These are phyloP conservation scores for Mesaphorura yosii DNA, from an alignment of 1,140 invertebrate genomes.

Conservation along the genomic window DNA sequence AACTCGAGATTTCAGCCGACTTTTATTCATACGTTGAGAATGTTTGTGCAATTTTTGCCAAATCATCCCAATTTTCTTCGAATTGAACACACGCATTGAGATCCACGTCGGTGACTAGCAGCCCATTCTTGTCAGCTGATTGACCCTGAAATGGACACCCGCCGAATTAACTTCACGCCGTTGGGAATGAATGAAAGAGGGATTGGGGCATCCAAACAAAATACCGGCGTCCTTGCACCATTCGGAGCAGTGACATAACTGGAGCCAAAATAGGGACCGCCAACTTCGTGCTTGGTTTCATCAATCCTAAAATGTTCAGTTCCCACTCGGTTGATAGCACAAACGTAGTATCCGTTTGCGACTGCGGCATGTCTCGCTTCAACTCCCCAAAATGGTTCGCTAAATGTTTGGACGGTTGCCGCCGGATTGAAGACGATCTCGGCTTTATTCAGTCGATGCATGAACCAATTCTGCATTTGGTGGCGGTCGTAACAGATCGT, in stretches of 20 bases:
- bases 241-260: constrained; percentile 6
- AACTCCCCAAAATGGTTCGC: constrained; percentile 11
- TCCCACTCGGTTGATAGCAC: constrained; percentile 12
- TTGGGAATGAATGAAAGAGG: neutral
- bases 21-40: too few species aligned
- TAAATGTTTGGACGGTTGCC: constrained; percentile 12
- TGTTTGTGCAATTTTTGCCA: too few species aligned
- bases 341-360: constrained; percentile 1
- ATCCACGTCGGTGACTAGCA: neutral
- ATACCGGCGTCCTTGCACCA: constrained; percentile 12
- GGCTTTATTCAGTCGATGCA: constrained; percentile 5
- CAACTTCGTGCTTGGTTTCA: neutral
- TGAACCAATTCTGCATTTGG: constrained; percentile 8
- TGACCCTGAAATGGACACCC: neutral
- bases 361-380: constrained; percentile 11
- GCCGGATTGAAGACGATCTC: constrained; percentile 16
- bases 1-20: too few species aligned
- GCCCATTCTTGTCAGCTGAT: neutral
- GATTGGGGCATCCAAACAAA: neutral
- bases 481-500: constrained; percentile 17
- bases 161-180: neutral
- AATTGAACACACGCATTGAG: neutral
- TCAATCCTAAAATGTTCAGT: constrained; percentile 1
- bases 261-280: constrained; percentile 10
- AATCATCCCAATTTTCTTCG: too few species aligned